Percentiles rank a stretch among this genome's conserved stretches.
Conservation (phyloP, 2,113 vertebrate species). For the Uria aalge region DNA sequence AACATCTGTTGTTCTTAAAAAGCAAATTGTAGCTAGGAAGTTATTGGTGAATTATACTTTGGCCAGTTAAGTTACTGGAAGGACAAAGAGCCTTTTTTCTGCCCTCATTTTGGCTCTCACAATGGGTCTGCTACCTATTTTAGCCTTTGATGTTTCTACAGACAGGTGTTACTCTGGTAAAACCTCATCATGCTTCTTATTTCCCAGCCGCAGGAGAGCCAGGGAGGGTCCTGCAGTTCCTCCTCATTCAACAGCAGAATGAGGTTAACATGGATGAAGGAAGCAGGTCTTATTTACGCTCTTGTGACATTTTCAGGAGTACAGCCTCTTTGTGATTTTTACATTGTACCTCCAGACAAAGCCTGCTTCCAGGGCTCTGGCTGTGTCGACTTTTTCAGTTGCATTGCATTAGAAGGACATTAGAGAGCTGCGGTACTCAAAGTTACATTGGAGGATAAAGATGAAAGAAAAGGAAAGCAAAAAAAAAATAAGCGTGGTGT, state of each 20-base stretch:
- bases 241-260: not conserved
- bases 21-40: not conserved
- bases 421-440: not conserved
- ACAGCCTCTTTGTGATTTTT: not conserved
- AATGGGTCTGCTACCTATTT: not conserved
- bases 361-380: not conserved
- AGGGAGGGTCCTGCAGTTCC: not conserved
- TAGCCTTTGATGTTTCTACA: not conserved
- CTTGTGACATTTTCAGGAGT: not conserved
- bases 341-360: not conserved
- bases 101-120: not conserved
- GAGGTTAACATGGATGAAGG: not conserved
- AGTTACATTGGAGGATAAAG: not conserved
- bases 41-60: not conserved
- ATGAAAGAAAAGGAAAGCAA: not conserved
- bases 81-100: not conserved
- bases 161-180: not conserved
- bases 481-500: not conserved
- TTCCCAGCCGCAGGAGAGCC: not conserved
- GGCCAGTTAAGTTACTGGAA: not conserved
- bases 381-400: not conserved
- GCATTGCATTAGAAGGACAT: not conserved
- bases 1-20: not conserved
- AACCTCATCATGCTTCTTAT: not conserved
- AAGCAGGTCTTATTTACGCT: not conserved